Evolutionary conservation across 2,113 vertebrate genomes (phyloP), one percentile per base, ranked within the genome.

Genomic region (Bambusicola thoracicus): DNA sequence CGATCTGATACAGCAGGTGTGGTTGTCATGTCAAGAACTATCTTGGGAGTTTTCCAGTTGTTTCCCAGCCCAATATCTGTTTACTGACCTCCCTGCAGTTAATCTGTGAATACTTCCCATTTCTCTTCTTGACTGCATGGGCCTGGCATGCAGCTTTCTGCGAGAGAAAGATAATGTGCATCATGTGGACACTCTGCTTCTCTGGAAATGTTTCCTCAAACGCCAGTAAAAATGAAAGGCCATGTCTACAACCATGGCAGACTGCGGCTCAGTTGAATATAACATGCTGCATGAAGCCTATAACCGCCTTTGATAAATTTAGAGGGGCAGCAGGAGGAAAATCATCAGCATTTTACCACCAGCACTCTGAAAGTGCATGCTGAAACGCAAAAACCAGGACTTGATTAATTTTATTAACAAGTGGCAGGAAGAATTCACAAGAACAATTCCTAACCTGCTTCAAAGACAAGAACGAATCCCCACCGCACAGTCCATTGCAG

Each of bases 381-480:
- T n/a, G 66, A 89, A 94, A 89, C 24, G 3, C 29, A 66, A 79
- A 90, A 82, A 41, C 0, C 67, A 51, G 21, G 38, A 43, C 34
- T 74, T 83, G 46, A 88, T 81, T 68, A 74, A 44, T 66, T 92
- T 91, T 74, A 78, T 77, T 85, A 85, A 85, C 41, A 74, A 85
- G 51, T 2, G 3, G 24, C 75, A 59, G 55, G 56, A 89, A 76
- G 48, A 90, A 81, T 74, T 55, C 56, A 53, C 51, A 65, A 87
- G 61, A 81, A 75, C 30, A 61, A 74, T 75, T 90, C 75, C 69
- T 81, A 90, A 91, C 79, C 91, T 94, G 76, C 73, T 91, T 91
- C 66, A 81, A 51, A 69, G 77, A 20, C 56, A 68, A 44, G 53
- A 86, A 36, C 0, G 6, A 48, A 83, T 73, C 11, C 18, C 56